Base-by-base conservation (phyloP, 2,888 invertebrate species). In the Melangyna quadrimaculata region DNA sequence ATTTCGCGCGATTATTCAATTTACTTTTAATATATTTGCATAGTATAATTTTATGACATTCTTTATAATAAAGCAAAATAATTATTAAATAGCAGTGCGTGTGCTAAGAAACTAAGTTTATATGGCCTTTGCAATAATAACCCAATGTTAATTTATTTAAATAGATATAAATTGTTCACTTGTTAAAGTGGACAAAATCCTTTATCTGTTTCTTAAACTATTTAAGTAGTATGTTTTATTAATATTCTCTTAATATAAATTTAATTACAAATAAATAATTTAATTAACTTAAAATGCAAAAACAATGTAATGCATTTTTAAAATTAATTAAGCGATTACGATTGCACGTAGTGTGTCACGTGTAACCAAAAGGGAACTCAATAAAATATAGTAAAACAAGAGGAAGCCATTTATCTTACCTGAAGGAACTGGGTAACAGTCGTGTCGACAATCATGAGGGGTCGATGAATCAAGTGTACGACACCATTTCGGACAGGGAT, bases 401-500 rank as follows among this genome's bases (percentile, higher is more conserved):
- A 14, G 35, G 59, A 37, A 35, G 37, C 10, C 51, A 32, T 73
- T 80, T 87, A 81, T 89, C 94, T 94, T 93, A 97, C 97, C 96
- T 96, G 95, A 78, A 98, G 93, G 90, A 97, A 96, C 91, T 97
- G 95, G 88, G 95, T 95, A 87, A 98, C 95, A 4, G 96, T 96
- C n/a, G 96, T 96, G 90, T 98, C 97, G 69, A 97, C 96, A 78
- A 98, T 95, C 96, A 98, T 97, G 17, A 98, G 93, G 0, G 98
- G 98, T 87, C 97, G 94, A 89, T 97, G 96, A 88, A 98, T 98
- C 87, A 98, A 94, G 93, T 98, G 98, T 5, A 98, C 95, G 0
- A 98, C 98, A 37, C 98, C 98, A 90, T 98, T 98, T 90, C 95
- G 95, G 32, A 98, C 97, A 0, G 98, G 98, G 88, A 98, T 98